Percentiles rank a stretch among this genome's conserved stretches.
Conservation (phyloP, 2,888 invertebrate genomes). For the Pyrochroa serraticornis region DNA sequence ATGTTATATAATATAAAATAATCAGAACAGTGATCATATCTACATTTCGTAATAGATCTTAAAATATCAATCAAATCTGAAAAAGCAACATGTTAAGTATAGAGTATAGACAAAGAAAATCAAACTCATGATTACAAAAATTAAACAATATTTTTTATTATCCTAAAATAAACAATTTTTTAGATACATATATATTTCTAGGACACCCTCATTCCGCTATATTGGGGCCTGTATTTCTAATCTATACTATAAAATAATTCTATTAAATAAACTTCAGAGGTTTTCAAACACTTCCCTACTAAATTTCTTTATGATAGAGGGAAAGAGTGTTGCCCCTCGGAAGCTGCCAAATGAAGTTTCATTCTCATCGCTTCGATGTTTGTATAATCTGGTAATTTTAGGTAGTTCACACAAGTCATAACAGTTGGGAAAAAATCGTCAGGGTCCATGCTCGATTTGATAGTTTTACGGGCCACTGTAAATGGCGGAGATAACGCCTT, state of each 20-base stretch:
- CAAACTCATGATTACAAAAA: constrained; percentile 28
- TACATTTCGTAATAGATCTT: constrained; percentile 48
- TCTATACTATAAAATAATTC: constrained; percentile 34
- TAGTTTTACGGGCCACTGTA: constrained; percentile 95
- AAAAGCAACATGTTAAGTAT: too few relatives aligned
- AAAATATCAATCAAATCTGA: constrained; percentile 38
- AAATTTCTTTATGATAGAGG: constrained; percentile 81
- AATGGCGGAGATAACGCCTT: constrained; percentile 93
- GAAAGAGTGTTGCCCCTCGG: constrained; percentile 97
- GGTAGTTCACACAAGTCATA: constrained; percentile 99
- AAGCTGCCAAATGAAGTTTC: constrained; percentile 88
- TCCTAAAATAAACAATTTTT: constrained; percentile 18
- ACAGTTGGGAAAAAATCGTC: constrained; percentile 99
- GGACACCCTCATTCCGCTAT: constrained; percentile 33
- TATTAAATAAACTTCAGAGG: constrained; percentile 23
- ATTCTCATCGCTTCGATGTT: constrained; percentile 91
- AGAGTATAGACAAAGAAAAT: constrained; percentile 29
- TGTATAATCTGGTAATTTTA: constrained; percentile 99
- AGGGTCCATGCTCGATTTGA: constrained; percentile 89
- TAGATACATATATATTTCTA: neutral
- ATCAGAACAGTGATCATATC: constrained; percentile 43
- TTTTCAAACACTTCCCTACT: constrained; percentile 28
- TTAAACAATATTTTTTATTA: constrained; percentile 17
- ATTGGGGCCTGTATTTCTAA: constrained; percentile 29
- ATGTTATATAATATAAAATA: too few relatives aligned